These are phyloP conservation scores for Gymnocypris eckloni DNA, from an alignment of 2,797 vertebrate genomes.

Conservation along the genomic window DNA sequence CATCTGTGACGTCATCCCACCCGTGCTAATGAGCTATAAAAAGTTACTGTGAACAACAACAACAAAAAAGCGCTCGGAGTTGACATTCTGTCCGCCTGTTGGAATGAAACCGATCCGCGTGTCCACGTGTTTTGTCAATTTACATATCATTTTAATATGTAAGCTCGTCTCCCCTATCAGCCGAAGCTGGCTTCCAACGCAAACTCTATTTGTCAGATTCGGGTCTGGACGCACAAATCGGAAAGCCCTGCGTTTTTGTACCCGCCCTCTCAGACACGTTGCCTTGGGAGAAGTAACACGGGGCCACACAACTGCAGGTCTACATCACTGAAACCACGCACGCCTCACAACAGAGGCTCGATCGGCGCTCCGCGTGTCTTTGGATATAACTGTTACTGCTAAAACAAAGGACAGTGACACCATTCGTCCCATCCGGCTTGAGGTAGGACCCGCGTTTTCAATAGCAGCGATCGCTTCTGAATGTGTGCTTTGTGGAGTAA, in stretches of 20 bases:
- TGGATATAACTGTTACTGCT: conserved; percentile 68
- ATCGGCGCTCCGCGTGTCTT: conserved; percentile 53
- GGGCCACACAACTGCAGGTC: conserved; percentile 71
- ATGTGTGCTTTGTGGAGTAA: neutral
- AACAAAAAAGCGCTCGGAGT: conserved; percentile 49
- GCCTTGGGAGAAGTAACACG: conserved; percentile 84
- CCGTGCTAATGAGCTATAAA: conserved; percentile 61
- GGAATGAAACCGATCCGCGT: conserved; percentile 81
- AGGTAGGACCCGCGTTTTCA: conserved; percentile 50
- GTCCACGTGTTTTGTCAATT: conserved; percentile 84
- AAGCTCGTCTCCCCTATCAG: conserved; percentile 75
- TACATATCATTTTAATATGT: conserved; percentile 81
- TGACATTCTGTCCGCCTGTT: conserved; percentile 75
- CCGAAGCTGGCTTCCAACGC: conserved; percentile 41
- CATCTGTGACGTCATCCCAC: conserved; percentile 30
- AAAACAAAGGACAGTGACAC: conserved; percentile 71
- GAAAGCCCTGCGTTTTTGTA: conserved; percentile 40
- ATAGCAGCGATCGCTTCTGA: neutral
- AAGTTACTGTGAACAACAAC: conserved; percentile 68
- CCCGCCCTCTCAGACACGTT: conserved; percentile 84
- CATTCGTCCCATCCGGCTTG: conserved; percentile 69
- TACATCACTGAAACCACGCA: conserved; percentile 69
- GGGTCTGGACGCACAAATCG: conserved; percentile 66
- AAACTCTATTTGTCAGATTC: conserved; percentile 68
- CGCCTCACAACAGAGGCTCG: conserved; percentile 67